Evolutionary conservation across 2,797 vertebrate species (phyloP), one percentile per base, ranked within the genome.

Genomic region (Microtus agrestis): DNA sequence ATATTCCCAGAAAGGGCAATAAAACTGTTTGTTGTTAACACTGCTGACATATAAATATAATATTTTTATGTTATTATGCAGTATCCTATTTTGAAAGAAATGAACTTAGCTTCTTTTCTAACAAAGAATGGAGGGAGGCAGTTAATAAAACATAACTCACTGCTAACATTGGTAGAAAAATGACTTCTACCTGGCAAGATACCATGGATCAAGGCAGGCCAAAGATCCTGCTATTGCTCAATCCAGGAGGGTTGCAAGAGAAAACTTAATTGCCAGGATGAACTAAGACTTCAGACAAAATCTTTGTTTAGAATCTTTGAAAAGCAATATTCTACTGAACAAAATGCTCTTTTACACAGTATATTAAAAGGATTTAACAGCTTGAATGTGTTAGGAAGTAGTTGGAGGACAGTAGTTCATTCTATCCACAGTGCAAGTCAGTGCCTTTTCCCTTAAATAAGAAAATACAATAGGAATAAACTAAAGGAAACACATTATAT

Each of bases 121-220:
- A 19, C 86, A 78, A 82, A 73, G 1, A 8, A 10, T 65, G 21
- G 23, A 46, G 8, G 29, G 23, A n/a, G 29, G 5, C 86, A 21
- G 87, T 54, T 73, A 87, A 43, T 13, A 93, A 40, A n/a, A 92
- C 1, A 29, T 79, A 34, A 95, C 29, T 54, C 34, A 54, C 4
- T 34, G 37, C 14, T 73, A 89, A 87, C 82, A 19, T 63, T 92
- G 31, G 25, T 56, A 46, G 69, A 59, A 96, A 91, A 82, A 96
- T 54, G 6, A 34, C 34, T 84, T 80, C 46, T 89, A 0, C 25
- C 56, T 74, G 40, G 15, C 0, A 54, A 82, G 56, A 63, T 40
- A 65, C 31, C 61, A 73, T 54, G 37, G 19, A 11, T 61, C 37
- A 78, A 77, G 5, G 2, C 15, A 56, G n/a, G 40, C 17, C 19